phyloP scores from a whole-genome alignment of 2,797 vertebrate species.

The Acanthornis magna region DNA sequence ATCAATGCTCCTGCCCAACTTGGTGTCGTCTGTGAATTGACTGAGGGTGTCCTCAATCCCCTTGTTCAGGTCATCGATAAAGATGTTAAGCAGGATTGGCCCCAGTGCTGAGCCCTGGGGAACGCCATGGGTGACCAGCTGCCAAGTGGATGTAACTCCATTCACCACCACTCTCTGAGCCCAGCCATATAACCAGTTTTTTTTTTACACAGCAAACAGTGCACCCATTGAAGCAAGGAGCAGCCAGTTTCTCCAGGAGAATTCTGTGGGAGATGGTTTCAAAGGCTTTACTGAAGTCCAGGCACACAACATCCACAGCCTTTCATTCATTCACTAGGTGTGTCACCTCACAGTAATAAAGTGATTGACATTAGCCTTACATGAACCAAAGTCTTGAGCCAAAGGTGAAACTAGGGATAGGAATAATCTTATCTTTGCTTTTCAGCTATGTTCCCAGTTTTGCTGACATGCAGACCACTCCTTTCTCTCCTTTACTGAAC shows the following conservation, averaged over 20 bases:
- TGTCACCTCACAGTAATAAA: neutral
- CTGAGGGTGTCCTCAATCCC: neutral
- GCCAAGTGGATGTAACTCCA: neutral
- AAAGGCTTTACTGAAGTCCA: neutral
- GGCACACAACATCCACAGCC: neutral
- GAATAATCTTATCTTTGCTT: neutral
- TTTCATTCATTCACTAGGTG: neutral
- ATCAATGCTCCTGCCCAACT: accelerated
- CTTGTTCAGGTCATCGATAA: neutral
- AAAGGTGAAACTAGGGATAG: neutral
- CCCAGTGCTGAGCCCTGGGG: no score
- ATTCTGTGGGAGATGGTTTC: neutral
- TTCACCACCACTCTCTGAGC: neutral
- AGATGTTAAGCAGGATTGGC: neutral
- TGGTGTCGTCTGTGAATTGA: accelerated
- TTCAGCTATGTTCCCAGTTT: neutral
- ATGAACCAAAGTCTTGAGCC: neutral
- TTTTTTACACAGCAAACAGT: neutral
- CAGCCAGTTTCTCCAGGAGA: neutral
- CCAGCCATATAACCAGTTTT: neutral
- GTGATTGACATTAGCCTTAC: neutral
- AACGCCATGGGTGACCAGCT: neutral
- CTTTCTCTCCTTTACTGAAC: neutral
- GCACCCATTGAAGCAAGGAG: neutral
- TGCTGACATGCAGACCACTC: neutral